Evolutionary conservation across 2,888 invertebrate genomes (phyloP).

Genomic region (Herminia tarsipennalis): DNA sequence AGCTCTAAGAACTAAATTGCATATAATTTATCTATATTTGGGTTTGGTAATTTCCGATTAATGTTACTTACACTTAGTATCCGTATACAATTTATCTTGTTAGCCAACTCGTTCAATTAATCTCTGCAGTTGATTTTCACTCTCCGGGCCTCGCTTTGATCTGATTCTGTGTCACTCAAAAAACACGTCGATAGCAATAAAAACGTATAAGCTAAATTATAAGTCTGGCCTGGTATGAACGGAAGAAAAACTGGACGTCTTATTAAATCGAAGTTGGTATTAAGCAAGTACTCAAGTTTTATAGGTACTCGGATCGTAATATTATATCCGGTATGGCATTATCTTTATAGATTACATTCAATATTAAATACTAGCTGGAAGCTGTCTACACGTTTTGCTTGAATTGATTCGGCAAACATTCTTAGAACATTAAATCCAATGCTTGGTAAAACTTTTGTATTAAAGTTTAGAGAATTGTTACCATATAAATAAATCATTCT

Average conservation of each 20-base stretch:
- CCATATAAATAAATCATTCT: too few species aligned
- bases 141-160: constrained; percentile 15
- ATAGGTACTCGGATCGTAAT: constrained; percentile 13
- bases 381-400: background rate
- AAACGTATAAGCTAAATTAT: constrained; percentile 36
- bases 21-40: background rate
- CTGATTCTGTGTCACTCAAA: constrained; percentile 39
- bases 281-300: constrained; percentile 27
- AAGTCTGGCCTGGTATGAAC: constrained; percentile 37
- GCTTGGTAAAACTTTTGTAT: too few species aligned
- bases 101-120: constrained; percentile 7
- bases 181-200: constrained; percentile 24
- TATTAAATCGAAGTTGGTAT: constrained; percentile 25
- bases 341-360: constrained; percentile 10
- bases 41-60: constrained; percentile 3
- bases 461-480: too few species aligned
- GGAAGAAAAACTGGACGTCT: constrained; percentile 45
- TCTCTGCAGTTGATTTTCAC: constrained; percentile 12
- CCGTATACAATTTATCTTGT: constrained; percentile 8
- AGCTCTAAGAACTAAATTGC: background rate
- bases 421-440: too few species aligned
- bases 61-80: constrained; percentile 4
- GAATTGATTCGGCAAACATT: too few species aligned
- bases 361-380: background rate
- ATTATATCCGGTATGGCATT: constrained; percentile 37